These are phyloP conservation scores for Ellobium chinense DNA, from an alignment of 2,888 invertebrate genomes.

Conservation along the genomic window DNA sequence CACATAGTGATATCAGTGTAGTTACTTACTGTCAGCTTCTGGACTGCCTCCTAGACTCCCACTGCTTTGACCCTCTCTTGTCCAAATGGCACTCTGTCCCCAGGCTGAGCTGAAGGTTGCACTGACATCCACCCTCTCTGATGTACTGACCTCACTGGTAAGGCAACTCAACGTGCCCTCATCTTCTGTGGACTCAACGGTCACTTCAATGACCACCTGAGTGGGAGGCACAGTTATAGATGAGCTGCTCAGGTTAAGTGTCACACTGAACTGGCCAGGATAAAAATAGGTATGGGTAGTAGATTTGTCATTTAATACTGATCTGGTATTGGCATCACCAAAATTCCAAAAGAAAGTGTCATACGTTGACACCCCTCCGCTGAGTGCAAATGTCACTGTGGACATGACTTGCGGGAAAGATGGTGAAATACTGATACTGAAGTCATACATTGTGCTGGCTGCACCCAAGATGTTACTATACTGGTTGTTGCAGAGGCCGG, in stretches of 20 bases:
- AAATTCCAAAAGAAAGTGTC: constrained; percentile 51
- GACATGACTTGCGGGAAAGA: constrained; percentile 12
- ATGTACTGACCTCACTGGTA: constrained; percentile 12
- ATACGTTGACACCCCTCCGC: constrained; percentile 39
- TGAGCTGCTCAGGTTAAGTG: constrained; percentile 33
- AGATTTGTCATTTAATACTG: constrained; percentile 11
- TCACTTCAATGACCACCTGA: constrained; percentile 12
- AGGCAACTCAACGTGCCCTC: constrained; percentile 32
- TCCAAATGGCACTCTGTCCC: constrained; percentile 46
- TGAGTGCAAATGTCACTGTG: constrained; percentile 43
- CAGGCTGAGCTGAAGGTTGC: constrained; percentile 48
- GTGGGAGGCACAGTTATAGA: neutral
- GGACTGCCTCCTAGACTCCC: neutral
- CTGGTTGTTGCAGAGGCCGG: neutral
- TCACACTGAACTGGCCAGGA: constrained; percentile 51
- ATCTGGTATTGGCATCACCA: constrained; percentile 50
- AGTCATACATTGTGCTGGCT: constrained; percentile 28
- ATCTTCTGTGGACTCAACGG: constrained; percentile 31
- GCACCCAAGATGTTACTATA: constrained; percentile 31
- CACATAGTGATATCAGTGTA: too few relatives aligned
- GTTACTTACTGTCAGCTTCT: constrained; percentile 29
- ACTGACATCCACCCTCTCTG: constrained; percentile 31
- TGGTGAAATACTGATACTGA: constrained; percentile 16
- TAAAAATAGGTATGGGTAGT: constrained; percentile 51
- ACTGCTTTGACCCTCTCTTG: neutral